phyloP scores from a whole-genome alignment of 92 coral and sea anemone species.

The Chrysogorgia sp. region DNA sequence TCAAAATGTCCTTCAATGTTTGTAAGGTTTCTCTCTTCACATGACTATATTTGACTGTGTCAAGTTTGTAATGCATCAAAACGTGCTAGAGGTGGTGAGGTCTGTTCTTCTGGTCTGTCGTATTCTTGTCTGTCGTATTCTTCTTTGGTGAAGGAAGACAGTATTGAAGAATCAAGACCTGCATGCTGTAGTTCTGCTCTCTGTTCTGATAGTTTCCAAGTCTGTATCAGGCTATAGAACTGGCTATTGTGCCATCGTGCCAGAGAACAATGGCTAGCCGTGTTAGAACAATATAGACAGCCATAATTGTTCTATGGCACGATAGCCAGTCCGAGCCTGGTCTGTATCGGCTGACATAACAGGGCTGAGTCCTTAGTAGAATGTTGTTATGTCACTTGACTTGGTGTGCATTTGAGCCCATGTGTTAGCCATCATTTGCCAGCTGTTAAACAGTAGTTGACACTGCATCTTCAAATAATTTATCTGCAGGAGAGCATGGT shows the following conservation, averaged over 20 bases:
- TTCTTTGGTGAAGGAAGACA: constrained; percentile 55
- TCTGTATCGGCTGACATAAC: too few species aligned
- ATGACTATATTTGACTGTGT: too few species aligned
- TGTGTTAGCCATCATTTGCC: not conserved
- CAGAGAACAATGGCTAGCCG: too few species aligned
- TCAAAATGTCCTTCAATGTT: too few species aligned
- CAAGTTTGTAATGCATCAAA: too few species aligned
- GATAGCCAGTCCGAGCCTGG: too few species aligned
- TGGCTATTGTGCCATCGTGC: too few species aligned
- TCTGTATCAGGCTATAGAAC: constrained; percentile 12
- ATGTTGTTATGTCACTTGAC: not conserved
- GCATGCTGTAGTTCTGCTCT: constrained; percentile 64
- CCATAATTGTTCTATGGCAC: too few species aligned
- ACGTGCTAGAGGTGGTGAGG: too few species aligned
- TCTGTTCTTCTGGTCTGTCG: too few species aligned
- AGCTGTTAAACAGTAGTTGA: constrained; percentile 15
- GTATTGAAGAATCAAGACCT: constrained; percentile 63
- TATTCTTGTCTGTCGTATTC: not conserved
- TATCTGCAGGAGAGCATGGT: not conserved
- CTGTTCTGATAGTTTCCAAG: constrained; percentile 48
- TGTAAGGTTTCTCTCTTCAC: not conserved
- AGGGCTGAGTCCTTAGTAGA: too few species aligned
- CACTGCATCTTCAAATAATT: constrained; percentile 23
- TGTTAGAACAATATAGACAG: too few species aligned
- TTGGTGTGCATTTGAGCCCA: constrained; percentile 9